A percentile compares a stretch with the other conserved stretches of the same genome.
Conservation (phyloP, 2,888 invertebrate genomes). For the Bruchidius siliquastri region DNA sequence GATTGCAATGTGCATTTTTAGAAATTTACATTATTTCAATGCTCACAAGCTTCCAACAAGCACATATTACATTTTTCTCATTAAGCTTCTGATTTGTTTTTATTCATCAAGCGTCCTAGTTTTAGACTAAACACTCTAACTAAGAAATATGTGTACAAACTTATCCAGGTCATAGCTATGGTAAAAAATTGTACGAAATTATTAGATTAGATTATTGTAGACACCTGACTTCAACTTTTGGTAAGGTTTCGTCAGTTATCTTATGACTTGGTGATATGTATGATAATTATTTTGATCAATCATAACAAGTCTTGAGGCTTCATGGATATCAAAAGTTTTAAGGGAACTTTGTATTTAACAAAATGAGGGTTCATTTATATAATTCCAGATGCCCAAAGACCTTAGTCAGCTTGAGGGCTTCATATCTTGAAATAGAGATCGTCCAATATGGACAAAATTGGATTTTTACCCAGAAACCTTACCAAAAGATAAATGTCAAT, state of each 20-base stretch:
- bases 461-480: neutral
- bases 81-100: conserved; percentile 9
- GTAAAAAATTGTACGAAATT: conserved; percentile 44
- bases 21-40: neutral
- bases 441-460: neutral
- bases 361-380: no score
- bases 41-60: conserved; percentile 22
- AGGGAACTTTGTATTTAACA: no score
- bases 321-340: no score
- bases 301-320: no score
- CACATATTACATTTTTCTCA: conserved; percentile 20
- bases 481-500: neutral
- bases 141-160: conserved; percentile 37
- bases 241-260: conserved; percentile 2
- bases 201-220: conserved; percentile 10
- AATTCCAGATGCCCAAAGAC: no score
- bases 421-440: neutral
- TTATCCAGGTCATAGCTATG: conserved; percentile 36
- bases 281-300: no score
- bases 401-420: neutral
- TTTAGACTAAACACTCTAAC: conserved; percentile 32
- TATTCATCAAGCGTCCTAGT: conserved; percentile 23
- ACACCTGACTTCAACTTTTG: conserved; percentile 28
- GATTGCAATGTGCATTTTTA: neutral
- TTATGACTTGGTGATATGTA: neutral